Evolutionary conservation across 92 coral and sea anemone genomes (phyloP).

Genomic region (Epizoanthus ramosus): DNA sequence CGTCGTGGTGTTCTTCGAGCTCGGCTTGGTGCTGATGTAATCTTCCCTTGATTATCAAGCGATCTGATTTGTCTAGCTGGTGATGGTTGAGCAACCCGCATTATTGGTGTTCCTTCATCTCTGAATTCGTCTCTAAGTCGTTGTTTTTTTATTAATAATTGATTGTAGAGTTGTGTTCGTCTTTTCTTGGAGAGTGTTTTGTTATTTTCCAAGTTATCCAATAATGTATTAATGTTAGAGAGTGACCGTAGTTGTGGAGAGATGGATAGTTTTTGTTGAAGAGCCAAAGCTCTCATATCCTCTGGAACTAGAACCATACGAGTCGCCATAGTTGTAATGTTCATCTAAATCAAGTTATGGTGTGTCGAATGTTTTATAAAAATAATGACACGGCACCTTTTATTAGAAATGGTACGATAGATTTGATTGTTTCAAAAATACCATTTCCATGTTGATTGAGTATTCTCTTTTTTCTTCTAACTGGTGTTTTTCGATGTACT

Average conservation of each 20-base stretch:
- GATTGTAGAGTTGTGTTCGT: neutral
- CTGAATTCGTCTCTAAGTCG: too few species aligned
- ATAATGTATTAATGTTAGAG: neutral
- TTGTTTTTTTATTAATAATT: neutral
- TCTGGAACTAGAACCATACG: slow-evolving; percentile 16
- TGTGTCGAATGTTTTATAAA: too few species aligned
- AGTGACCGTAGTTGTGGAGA: neutral
- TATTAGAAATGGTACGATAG: neutral
- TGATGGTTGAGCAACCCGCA: too few species aligned
- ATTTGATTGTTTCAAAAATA: neutral
- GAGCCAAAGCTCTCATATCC: neutral
- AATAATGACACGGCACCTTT: neutral
- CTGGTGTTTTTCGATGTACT: neutral
- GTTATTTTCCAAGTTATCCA: neutral
- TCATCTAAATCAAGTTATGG: too few species aligned
- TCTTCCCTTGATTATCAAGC: too few species aligned
- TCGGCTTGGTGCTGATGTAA: too few species aligned
- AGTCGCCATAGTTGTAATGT: neutral
- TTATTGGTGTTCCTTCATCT: too few species aligned
- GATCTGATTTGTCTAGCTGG: too few species aligned
- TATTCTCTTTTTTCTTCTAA: slow-evolving; percentile 4
- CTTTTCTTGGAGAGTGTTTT: neutral
- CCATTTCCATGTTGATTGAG: slow-evolving; percentile 6
- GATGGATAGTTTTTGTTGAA: neutral
- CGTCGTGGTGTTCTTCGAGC: too few species aligned